These are phyloP conservation scores for Pangasianodon hypophthalmus DNA, from an alignment of 2,113 vertebrate species.

Conservation along the genomic window DNA sequence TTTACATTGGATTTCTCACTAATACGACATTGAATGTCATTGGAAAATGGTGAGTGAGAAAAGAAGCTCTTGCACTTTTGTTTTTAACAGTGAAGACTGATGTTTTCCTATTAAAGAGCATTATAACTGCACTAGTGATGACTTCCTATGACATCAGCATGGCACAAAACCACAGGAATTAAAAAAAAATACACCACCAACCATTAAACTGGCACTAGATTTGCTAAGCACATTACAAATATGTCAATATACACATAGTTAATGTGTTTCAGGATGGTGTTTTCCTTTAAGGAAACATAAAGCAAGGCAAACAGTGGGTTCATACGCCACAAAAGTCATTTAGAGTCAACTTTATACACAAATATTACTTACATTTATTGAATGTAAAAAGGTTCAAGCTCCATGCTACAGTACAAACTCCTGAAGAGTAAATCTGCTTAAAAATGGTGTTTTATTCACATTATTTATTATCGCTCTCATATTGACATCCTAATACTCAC, in stretches of 20 bases:
- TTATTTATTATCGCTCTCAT: slow-evolving; percentile 31
- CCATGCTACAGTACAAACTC: slow-evolving; percentile 8
- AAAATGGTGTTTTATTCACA: slow-evolving; percentile 23
- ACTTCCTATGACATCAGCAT: background rate
- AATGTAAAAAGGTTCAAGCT: background rate
- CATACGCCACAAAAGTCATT: background rate
- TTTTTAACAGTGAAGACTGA: background rate
- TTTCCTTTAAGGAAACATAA: background rate
- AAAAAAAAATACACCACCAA: background rate
- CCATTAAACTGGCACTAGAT: background rate
- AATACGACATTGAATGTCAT: background rate
- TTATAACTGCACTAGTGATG: too few species aligned
- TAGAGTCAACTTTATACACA: background rate
- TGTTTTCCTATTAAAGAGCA: background rate
- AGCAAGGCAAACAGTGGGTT: background rate
- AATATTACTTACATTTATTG: background rate
- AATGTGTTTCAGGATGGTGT: background rate
- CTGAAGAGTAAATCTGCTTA: background rate
- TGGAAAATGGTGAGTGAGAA: background rate
- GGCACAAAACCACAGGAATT: background rate
- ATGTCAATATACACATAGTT: background rate
- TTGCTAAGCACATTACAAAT: background rate
- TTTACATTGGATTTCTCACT: background rate
- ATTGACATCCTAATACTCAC: slow-evolving; percentile 50
- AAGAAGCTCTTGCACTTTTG: background rate